Conservation (phyloP, 53 echinoderm and acorn worm genomes). For the Paracentrotus lividus region DNA sequence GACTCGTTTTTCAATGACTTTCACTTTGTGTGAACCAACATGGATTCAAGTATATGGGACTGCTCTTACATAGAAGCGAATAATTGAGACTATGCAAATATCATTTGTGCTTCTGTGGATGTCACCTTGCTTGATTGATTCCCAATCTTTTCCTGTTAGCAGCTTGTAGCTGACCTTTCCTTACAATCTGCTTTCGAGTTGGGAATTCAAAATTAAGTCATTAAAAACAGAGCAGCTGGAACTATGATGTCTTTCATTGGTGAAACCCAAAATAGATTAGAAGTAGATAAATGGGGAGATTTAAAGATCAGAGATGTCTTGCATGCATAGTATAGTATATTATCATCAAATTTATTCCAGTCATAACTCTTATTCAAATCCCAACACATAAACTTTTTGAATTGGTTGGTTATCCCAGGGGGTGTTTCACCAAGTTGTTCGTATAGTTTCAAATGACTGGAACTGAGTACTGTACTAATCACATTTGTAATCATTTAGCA, state of each 20-base stretch:
- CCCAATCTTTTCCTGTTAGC: background rate
- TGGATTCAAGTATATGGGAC: slow-evolving; percentile 31
- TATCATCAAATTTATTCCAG: too few species aligned
- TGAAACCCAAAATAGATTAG: background rate
- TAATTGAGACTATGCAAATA: background rate
- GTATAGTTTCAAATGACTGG: too few species aligned
- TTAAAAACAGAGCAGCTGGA: background rate
- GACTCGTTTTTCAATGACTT: too few species aligned
- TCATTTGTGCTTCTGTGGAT: background rate
- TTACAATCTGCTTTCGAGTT: background rate
- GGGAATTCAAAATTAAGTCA: background rate
- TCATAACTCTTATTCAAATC: too few species aligned
- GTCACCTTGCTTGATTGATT: background rate
- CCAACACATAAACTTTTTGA: too few species aligned
- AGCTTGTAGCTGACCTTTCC: background rate
- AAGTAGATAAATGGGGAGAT: background rate
- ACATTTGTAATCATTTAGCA: too few species aligned
- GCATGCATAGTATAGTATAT: too few species aligned
- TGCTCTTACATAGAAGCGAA: background rate
- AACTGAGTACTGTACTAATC: too few species aligned
- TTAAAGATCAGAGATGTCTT: background rate
- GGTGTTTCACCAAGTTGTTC: too few species aligned
- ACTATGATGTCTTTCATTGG: background rate
- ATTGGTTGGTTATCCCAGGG: too few species aligned
- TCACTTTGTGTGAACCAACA: background rate